Evolutionary conservation across 2,888 invertebrate genomes (phyloP).

Genomic region (Halictus quadricinctus): DNA sequence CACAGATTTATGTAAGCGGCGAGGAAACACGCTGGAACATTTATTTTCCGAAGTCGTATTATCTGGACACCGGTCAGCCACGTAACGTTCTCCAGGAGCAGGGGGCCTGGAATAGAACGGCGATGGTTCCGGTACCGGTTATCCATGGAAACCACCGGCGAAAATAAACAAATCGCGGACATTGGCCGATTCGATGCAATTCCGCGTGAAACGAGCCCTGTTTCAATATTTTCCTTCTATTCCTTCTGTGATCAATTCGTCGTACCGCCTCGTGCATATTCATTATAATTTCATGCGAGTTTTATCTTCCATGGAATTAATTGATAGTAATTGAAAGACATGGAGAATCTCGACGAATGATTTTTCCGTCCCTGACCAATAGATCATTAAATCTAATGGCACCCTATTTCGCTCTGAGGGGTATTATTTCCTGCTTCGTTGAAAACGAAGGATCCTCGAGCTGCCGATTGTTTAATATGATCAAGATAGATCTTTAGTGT

Average conservation of each 20-base stretch:
- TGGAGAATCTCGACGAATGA: neutral
- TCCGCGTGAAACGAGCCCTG: slow-evolving; percentile 22
- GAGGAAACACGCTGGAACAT: slow-evolving; percentile 25
- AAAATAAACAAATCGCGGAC: slow-evolving; percentile 33
- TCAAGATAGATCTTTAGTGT: too few species aligned
- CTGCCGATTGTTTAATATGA: too few species aligned
- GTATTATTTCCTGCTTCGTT: neutral
- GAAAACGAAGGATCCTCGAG: neutral
- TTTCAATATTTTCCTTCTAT: neutral
- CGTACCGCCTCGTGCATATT: neutral
- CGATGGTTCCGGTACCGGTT: slow-evolving; percentile 50
- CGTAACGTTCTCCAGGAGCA: slow-evolving; percentile 44
- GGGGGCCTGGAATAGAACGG: slow-evolving; percentile 12
- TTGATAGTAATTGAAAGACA: neutral
- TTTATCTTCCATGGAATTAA: neutral
- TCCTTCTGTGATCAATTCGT: neutral
- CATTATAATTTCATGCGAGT: neutral
- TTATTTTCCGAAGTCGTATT: slow-evolving; percentile 29
- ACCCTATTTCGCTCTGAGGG: neutral
- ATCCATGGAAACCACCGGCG: slow-evolving; percentile 18
- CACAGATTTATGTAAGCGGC: slow-evolving; percentile 31
- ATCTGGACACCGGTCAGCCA: slow-evolving; percentile 27
- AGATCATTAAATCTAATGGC: neutral
- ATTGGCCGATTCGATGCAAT: neutral
- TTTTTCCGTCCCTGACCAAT: neutral